Evolutionary conservation across 2,113 vertebrate species (phyloP).

Genomic region (Urocitellus parryii): DNA sequence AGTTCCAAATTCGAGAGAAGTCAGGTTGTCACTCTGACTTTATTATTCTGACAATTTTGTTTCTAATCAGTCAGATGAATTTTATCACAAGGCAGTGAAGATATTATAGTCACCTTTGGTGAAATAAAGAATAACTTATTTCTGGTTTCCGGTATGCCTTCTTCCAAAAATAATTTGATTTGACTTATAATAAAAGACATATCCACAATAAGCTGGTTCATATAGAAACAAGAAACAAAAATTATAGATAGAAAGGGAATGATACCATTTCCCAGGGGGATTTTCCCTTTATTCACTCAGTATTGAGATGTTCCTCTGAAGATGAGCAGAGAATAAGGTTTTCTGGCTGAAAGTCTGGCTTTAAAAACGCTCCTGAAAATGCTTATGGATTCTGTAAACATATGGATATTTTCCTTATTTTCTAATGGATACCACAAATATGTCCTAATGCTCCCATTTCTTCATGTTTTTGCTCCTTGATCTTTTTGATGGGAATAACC

Average conservation of each 20-base stretch:
- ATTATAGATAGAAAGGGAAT: background rate
- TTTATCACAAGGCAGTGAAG: constrained; percentile 59
- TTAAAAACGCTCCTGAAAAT: background rate
- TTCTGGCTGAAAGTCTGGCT: background rate
- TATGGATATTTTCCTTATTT: background rate
- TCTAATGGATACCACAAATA: background rate
- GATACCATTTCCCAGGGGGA: background rate
- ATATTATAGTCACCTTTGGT: constrained; percentile 42
- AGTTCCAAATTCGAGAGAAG: background rate
- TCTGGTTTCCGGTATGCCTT: constrained; percentile 32
- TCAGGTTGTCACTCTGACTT: constrained; percentile 16
- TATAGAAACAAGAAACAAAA: constrained; percentile 61
- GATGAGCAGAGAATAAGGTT: background rate
- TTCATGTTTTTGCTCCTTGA: background rate
- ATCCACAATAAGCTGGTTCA: constrained; percentile 33
- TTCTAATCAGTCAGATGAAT: constrained; percentile 49
- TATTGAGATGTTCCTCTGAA: background rate
- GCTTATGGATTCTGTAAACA: background rate
- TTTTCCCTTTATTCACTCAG: background rate
- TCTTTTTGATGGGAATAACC: background rate
- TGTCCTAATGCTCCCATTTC: background rate
- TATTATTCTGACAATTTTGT: constrained; percentile 55
- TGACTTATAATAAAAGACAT: constrained; percentile 51
- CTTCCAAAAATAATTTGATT: constrained; percentile 42
- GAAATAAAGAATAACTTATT: constrained; percentile 61